Conservation (phyloP, 2,113 vertebrate genomes). For the Albula glossodonta region DNA sequence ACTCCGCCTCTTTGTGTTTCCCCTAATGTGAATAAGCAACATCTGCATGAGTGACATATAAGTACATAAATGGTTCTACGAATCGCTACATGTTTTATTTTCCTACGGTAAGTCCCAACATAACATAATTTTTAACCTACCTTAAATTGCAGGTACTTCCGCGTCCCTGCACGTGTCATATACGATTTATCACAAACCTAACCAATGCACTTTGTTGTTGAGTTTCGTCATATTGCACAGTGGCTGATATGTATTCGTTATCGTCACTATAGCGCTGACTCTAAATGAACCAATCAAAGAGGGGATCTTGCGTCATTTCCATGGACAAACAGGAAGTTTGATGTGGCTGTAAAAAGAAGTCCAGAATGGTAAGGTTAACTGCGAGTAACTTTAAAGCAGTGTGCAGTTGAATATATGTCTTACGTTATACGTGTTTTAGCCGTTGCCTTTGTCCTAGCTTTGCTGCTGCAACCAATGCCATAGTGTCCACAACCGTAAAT, state of each 20-base stretch:
- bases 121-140: not conserved
- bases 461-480: not conserved
- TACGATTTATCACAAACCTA: not conserved
- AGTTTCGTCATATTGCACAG: not conserved
- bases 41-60: too few species aligned
- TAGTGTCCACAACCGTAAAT: not conserved
- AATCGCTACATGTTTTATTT: not conserved
- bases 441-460: not conserved
- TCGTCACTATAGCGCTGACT: not conserved
- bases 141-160: not conserved
- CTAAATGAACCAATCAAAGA: slow-evolving; percentile 49
- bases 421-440: not conserved
- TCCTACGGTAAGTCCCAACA: not conserved
- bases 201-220: not conserved
- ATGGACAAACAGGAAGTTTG: slow-evolving; percentile 58
- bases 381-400: not conserved
- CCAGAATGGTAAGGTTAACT: slow-evolving; percentile 53
- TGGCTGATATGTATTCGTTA: not conserved
- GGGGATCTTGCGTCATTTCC: slow-evolving; percentile 45
- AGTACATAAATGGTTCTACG: not conserved
- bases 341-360: slow-evolving; percentile 62
- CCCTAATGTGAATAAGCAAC: too few species aligned
- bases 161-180: not conserved
- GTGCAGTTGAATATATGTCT: not conserved
- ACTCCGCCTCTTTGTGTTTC: too few species aligned